Evolutionary conservation across 2,797 vertebrate species (phyloP).

Genomic region (Netta rufina): DNA sequence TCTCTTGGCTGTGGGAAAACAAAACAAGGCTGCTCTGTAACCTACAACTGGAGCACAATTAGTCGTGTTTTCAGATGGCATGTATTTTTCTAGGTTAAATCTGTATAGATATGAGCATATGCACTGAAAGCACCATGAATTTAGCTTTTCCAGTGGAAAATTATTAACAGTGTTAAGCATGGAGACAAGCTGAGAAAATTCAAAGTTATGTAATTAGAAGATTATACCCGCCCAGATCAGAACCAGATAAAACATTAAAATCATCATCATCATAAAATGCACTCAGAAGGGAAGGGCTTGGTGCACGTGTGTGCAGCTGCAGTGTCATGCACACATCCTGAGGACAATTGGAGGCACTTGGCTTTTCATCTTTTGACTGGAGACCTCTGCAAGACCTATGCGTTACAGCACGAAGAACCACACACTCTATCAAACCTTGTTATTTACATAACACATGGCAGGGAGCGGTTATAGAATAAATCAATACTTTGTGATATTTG

Average conservation of each 20-base stretch:
- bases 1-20: slow-evolving; percentile 68
- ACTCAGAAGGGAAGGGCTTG: background rate
- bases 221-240: background rate
- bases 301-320: slow-evolving; percentile 8
- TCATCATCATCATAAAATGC: background rate
- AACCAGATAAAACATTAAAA: slow-evolving; percentile 6
- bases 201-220: background rate
- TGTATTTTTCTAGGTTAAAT: background rate
- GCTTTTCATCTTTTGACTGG: slow-evolving; percentile 56
- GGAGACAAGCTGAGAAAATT: slow-evolving; percentile 10
- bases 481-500: slow-evolving; percentile 62
- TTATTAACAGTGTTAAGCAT: background rate
- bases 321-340: background rate
- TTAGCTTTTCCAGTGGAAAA: background rate
- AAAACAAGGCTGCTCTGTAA: slow-evolving; percentile 42
- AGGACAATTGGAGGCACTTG: slow-evolving; percentile 43
- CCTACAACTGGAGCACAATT: slow-evolving; percentile 51
- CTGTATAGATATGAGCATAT: background rate
- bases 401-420: slow-evolving; percentile 21
- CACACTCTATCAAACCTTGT: background rate
- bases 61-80: slow-evolving; percentile 19
- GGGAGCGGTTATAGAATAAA: slow-evolving; percentile 50
- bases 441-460: slow-evolving; percentile 64
- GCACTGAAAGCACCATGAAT: background rate
- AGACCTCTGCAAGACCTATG: slow-evolving; percentile 52